phyloP scores from a whole-genome alignment of 1,140 invertebrate species.

The Heliothis subflexa region DNA sequence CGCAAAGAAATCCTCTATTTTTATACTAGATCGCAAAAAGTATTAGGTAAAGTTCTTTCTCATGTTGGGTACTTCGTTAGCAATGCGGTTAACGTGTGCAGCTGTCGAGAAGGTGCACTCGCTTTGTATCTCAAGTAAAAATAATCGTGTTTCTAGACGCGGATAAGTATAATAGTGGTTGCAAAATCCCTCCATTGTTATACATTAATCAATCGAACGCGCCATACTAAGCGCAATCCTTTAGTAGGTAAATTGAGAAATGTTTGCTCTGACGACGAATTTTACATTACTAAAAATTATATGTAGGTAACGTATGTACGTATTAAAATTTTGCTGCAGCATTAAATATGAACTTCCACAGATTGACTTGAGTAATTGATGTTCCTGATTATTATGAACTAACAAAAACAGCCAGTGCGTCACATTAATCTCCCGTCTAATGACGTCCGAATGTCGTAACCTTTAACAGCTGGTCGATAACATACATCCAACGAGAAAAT shows the following conservation, averaged over 20 bases:
- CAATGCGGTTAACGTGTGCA: conserved; percentile 20
- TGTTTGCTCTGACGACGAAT: not conserved
- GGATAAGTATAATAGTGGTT: conserved; percentile 37
- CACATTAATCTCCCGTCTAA: conserved; percentile 40
- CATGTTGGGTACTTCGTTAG: conserved; percentile 1
- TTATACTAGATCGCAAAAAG: too few relatives aligned
- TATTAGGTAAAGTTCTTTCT: not conserved
- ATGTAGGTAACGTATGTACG: not conserved
- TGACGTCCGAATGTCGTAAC: conserved; percentile 35
- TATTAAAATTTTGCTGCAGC: conserved; percentile 37
- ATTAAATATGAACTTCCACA: conserved; percentile 5
- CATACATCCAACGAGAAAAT: conserved; percentile 50
- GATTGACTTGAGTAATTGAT: conserved; percentile 31
- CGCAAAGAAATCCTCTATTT: too few relatives aligned
- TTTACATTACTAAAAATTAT: not conserved
- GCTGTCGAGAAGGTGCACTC: conserved; percentile 22
- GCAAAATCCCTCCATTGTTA: conserved; percentile 54
- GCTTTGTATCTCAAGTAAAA: conserved; percentile 24
- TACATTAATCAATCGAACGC: conserved; percentile 50
- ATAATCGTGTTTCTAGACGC: conserved; percentile 35
- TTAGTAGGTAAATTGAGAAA: conserved; percentile 16
- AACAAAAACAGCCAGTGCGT: conserved; percentile 44
- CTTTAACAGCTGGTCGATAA: conserved; percentile 39
- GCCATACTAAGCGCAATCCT: conserved; percentile 47
- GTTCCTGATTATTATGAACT: conserved; percentile 24